These are phyloP conservation scores for Philhelius pedissequus DNA, from an alignment of 2,888 invertebrate species.

Conservation along the genomic window DNA sequence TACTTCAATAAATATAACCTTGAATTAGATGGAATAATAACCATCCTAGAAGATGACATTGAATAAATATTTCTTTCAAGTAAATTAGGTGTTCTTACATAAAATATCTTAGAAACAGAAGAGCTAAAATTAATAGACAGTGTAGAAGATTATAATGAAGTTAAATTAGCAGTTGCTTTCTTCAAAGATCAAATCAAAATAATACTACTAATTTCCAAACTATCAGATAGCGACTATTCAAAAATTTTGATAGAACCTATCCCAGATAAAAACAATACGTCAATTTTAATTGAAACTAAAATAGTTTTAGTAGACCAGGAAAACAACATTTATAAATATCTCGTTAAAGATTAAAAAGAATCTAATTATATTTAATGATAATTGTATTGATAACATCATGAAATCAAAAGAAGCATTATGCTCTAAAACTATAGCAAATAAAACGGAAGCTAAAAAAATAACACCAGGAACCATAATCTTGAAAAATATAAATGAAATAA, in stretches of 20 bases:
- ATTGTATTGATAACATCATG: constrained; percentile 8
- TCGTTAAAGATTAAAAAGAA: neutral
- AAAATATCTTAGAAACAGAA: constrained; percentile 37
- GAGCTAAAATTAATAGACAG: no score
- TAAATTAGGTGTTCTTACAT: constrained; percentile 59
- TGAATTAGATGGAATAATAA: constrained; percentile 52
- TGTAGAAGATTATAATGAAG: no score
- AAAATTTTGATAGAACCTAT: no score
- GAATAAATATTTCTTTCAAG: constrained; percentile 54
- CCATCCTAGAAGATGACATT: constrained; percentile 58
- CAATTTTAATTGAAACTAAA: neutral
- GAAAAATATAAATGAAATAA: neutral
- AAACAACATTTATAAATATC: neutral
- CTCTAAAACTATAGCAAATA: neutral
- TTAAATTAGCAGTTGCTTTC: no score
- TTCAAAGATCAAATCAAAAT: neutral
- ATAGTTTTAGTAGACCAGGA: neutral
- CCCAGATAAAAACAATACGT: neutral
- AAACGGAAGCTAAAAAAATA: neutral
- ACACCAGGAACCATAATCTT: neutral
- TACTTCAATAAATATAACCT: constrained; percentile 33
- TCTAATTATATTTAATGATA: neutral
- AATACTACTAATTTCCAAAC: neutral
- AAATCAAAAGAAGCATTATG: neutral
- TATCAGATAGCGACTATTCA: constrained; percentile 1